These are phyloP conservation scores for Suillia variegata DNA, from an alignment of 2,888 invertebrate species.

Conservation along the genomic window DNA sequence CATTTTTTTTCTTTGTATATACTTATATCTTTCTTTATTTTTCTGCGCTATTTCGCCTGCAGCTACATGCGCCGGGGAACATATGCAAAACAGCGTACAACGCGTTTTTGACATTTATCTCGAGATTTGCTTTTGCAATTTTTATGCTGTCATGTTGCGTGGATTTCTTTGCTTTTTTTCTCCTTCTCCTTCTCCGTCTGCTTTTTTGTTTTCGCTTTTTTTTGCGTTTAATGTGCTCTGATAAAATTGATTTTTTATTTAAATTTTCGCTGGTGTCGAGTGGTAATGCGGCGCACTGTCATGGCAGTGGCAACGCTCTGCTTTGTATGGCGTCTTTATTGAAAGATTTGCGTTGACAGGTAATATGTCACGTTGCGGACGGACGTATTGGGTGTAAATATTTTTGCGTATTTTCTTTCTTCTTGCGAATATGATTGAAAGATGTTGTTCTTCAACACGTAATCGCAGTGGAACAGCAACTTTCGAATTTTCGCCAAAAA, in stretches of 20 bases:
- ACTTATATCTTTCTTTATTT: no score
- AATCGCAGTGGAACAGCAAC: no score
- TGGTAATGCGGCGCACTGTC: neutral
- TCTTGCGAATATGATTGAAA: no score
- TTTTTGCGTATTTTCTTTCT: neutral
- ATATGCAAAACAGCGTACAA: no score
- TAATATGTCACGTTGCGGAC: conserved; percentile 50
- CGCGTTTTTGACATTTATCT: conserved; percentile 4
- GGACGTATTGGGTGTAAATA: neutral
- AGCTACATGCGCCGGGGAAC: no score
- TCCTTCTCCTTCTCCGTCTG: no score
- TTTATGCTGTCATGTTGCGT: conserved; percentile 7
- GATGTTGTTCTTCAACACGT: no score
- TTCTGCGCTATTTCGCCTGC: no score
- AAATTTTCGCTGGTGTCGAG: conserved; percentile 28
- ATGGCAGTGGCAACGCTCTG: neutral
- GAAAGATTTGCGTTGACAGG: conserved; percentile 52
- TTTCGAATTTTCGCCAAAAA: no score
- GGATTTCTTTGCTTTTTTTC: neutral
- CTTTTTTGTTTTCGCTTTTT: no score
- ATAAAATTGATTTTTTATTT: conserved; percentile 45
- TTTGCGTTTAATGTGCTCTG: neutral
- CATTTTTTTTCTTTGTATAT: neutral
- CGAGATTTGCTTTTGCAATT: conserved; percentile 11
- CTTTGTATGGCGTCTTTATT: conserved; percentile 39